Evolutionary conservation across 2,113 vertebrate genomes (phyloP), one percentile per base, ranked within the genome.

Genomic region (Nerophis ophidion): DNA sequence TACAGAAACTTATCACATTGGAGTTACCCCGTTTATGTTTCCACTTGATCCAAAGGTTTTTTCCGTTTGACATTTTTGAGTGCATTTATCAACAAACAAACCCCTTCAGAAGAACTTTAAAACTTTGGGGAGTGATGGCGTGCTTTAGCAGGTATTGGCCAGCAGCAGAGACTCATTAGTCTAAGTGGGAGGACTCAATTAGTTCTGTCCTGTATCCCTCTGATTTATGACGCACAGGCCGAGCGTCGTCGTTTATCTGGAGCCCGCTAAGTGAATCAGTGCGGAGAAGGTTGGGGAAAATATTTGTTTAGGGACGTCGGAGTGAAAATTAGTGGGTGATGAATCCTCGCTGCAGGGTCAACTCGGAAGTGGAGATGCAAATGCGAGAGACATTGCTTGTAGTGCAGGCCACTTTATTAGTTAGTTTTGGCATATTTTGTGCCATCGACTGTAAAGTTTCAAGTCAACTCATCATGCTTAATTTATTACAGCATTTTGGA

Each of bases 121-220:
- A 53, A 56, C 10, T 56, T 44, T 8, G 38, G 9, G 8, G n/a
- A 56, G 38, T 19, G 54, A 56, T 42, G 54, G 42, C 36, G 12
- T 19, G 54, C 16, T 19, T 17, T 6, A 13, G 36, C 10, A 16
- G 11, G 36, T 17, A 42, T 56, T 44, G 40, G 54, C n/a, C 54
- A 11, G 14, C 52, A 16, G 52, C n/a, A 40, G 35, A 55, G 52
- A 16, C 35, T 40, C 52, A 42, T 56, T n/a, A n/a, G 36, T 56
- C 42, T 56, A 56, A 42, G 54, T 56, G 54, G 54, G 16, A 42
- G 54, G 12, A 42, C 38, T 56, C 54, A 38, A 56, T 56, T 56
- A 8, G 16, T 44, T 42, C 6, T 19, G 54, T 44, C 40, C 40
- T 12, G 40, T 44, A 44, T 44, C 12, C 5, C 3, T 56, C 10